Base-by-base conservation (phyloP, 2,113 vertebrate species). In the Silurus asotus region DNA sequence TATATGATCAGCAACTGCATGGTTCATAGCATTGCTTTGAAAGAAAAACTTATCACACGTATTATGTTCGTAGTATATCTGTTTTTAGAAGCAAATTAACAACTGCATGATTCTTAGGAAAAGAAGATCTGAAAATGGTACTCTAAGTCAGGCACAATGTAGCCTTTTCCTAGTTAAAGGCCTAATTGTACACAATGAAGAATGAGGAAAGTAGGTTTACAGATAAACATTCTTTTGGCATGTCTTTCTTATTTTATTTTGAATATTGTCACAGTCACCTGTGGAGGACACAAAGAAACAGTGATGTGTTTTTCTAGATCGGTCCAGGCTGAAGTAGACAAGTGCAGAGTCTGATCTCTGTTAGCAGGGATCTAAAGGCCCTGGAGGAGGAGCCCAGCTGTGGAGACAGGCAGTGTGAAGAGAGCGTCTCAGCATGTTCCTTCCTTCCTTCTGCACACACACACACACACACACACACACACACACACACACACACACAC, bases 321-420 rank as follows among this genome's bases (percentile, higher is more conserved):
- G 55, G 51, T 55, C 75, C 28, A 85, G 84, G 51, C 51, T 65
- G 58, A 81, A 82, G 85, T 82, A 77, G 86, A 87, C 70, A 76
- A 49, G 74, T 85, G 70, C 80, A 23, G 74, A 78, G 87, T 83
- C 70, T 88, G 87, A 88, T 88, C 83, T 62, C 53, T 88, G 70
- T 45, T 65, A 77, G 84, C 87, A 85, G 87, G 80, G 84, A 82
- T 85, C 87, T 77, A 74, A 88, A 62, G 70, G 79, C 69, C 69
- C 87, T 82, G 53, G 72, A 83, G 86, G 80, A 85, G 80, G 64
- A 69, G 61, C 78, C 83, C 87, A 88, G 87, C 87, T 88, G 87
- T 81, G 84, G 75, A 77, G 62, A 76, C 67, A 84, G 82, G 13
- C 72, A 82, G 75, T 79, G 62, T 77, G 77, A 80, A 81, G 80